These are phyloP conservation scores for Danaus chrysippus DNA, from an alignment of 2,888 invertebrate genomes.

Conservation along the genomic window DNA sequence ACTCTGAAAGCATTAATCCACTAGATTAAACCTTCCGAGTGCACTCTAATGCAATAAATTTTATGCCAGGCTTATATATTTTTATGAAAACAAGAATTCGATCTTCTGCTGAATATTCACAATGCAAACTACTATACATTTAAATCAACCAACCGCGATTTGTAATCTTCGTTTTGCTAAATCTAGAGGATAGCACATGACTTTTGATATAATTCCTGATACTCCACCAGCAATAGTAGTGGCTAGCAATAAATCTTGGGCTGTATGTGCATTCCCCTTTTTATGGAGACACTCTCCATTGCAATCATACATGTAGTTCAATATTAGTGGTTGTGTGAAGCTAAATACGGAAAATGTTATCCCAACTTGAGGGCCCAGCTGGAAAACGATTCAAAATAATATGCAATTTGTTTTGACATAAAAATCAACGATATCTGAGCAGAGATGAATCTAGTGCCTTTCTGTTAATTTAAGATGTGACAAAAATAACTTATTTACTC, in stretches of 20 bases:
- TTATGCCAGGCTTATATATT: too few species aligned
- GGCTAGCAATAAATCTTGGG: constrained; percentile 52
- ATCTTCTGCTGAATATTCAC: too few species aligned
- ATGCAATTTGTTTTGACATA: neutral
- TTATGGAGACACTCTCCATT: constrained; percentile 24
- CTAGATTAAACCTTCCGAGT: too few species aligned
- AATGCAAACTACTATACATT: neutral
- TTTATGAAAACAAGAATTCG: too few species aligned
- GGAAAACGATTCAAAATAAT: constrained; percentile 26
- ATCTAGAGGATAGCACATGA: constrained; percentile 91
- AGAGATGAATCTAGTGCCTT: too few species aligned
- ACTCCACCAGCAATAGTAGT: constrained; percentile 80
- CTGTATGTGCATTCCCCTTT: constrained; percentile 35
- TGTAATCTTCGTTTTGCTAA: constrained; percentile 91
- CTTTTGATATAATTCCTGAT: constrained; percentile 88
- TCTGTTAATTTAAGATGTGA: too few species aligned
- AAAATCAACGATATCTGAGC: neutral
- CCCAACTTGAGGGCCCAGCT: constrained; percentile 67
- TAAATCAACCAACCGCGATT: constrained; percentile 80
- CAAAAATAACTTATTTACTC: too few species aligned
- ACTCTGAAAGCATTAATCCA: constrained; percentile 45
- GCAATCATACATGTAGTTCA: constrained; percentile 38
- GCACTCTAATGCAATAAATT: too few species aligned
- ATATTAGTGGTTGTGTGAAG: constrained; percentile 46
- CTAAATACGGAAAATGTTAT: constrained; percentile 60